A percentile compares a stretch with the other conserved stretches of the same genome.
Evolutionary conservation across 2,113 vertebrate species (phyloP).

Genomic region (Aramus guarauna): DNA sequence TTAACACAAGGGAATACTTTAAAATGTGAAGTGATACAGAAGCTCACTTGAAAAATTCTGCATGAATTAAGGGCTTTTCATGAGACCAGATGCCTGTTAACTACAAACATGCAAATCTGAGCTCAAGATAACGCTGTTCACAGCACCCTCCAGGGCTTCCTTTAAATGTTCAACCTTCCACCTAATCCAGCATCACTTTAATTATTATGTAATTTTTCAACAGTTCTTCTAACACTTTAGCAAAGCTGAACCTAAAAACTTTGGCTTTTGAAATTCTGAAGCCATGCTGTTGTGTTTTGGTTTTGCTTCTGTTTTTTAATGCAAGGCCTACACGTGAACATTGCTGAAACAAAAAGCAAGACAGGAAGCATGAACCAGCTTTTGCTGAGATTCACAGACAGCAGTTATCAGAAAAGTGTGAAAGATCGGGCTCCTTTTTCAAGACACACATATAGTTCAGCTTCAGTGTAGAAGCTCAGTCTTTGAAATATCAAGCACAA

Average conservation of each 20-base stretch:
- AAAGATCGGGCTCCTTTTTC: neutral
- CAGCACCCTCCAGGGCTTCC: neutral
- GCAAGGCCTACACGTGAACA: neutral
- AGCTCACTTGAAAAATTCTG: neutral
- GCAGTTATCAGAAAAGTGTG: neutral
- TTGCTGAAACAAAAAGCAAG: neutral
- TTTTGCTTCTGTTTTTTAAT: neutral
- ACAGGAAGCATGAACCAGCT: neutral
- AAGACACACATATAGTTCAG: neutral
- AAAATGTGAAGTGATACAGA: neutral
- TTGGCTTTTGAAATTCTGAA: neutral
- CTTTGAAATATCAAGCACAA: neutral
- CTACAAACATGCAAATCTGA: neutral
- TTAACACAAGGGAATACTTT: neutral
- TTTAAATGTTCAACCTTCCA: neutral
- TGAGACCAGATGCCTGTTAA: neutral
- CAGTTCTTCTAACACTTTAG: neutral
- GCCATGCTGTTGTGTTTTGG: neutral
- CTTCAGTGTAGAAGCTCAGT: neutral
- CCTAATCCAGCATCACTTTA: neutral
- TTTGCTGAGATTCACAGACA: neutral
- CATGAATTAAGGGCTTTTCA: neutral
- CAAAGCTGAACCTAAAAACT: neutral
- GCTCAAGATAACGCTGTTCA: neutral
- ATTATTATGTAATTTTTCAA: neutral